A percentile compares a stretch with the other conserved stretches of the same genome.
phyloP scores from a whole-genome alignment of 2,888 invertebrate genomes.

The Creontiades dilutus region DNA sequence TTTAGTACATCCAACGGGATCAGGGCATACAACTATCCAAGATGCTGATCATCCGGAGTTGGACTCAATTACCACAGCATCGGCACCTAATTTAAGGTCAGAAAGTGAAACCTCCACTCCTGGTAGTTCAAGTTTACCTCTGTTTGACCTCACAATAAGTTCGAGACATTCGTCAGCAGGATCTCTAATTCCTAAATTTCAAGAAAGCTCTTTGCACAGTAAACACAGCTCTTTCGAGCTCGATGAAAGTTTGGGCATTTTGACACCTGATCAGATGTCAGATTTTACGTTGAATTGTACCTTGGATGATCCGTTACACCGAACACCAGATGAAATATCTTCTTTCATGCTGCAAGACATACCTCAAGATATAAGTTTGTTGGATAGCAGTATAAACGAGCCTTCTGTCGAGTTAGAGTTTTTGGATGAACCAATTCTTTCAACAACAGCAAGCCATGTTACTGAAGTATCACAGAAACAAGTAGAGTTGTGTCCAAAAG shows the following conservation, averaged over 20 bases:
- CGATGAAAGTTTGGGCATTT: conserved; percentile 91
- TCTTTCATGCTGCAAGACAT: conserved; percentile 75
- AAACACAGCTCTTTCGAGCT: conserved; percentile 90
- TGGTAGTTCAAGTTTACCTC: conserved; percentile 73
- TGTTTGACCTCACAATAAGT: conserved; percentile 75
- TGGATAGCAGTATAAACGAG: conserved; percentile 68
- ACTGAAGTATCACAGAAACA: conserved; percentile 4
- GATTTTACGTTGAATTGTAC: conserved; percentile 84
- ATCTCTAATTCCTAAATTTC: conserved; percentile 73
- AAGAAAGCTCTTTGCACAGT: conserved; percentile 77
- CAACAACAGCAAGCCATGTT: background rate
- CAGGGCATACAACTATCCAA: conserved; percentile 32
- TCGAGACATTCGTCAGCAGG: conserved; percentile 75
- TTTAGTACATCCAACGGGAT: conserved; percentile 77
- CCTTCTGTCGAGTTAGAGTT: conserved; percentile 71
- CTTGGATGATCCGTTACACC: conserved; percentile 78
- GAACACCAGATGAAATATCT: conserved; percentile 82
- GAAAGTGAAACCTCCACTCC: conserved; percentile 73
- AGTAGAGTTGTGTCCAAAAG: conserved; percentile 61
- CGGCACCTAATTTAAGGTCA: conserved; percentile 53
- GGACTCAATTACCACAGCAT: conserved; percentile 26
- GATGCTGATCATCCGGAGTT: conserved; percentile 56
- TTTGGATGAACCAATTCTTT: conserved; percentile 39
- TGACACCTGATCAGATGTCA: conserved; percentile 92
- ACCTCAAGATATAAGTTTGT: conserved; percentile 65